These are phyloP conservation scores for Cephus pygmeus DNA, from an alignment of 2,888 invertebrate species.

Conservation along the genomic window DNA sequence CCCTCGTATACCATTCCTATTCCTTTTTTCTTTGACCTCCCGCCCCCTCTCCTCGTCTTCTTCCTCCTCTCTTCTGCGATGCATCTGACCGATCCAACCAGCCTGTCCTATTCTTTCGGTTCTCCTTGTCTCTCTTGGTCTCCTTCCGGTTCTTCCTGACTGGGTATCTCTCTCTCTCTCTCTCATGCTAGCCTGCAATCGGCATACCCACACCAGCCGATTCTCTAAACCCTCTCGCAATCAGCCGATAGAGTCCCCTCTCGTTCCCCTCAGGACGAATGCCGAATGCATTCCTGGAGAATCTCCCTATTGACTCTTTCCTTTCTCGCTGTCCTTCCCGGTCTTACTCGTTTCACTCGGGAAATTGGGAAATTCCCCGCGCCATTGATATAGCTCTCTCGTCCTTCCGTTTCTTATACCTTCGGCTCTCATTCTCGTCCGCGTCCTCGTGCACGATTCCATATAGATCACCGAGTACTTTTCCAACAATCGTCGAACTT, in stretches of 20 bases:
- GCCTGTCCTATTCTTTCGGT: constrained; percentile 14
- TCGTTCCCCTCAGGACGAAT: not conserved
- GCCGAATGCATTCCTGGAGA: too few relatives aligned
- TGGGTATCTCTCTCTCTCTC: constrained; percentile 9
- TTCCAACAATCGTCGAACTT: too few relatives aligned
- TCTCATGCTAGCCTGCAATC: constrained; percentile 10
- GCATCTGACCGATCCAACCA: constrained; percentile 23
- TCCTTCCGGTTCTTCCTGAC: constrained; percentile 5
- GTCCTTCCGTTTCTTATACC: too few relatives aligned
- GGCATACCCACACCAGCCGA: constrained; percentile 12
- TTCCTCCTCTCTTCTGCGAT: constrained; percentile 28
- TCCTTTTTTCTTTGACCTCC: constrained; percentile 11
- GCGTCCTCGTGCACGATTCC: too few relatives aligned
- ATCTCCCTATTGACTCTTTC: too few relatives aligned
- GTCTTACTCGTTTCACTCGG: not conserved
- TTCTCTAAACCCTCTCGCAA: not conserved
- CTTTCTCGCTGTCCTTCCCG: constrained; percentile 8
- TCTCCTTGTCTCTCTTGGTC: constrained; percentile 7
- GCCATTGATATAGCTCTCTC: too few relatives aligned
- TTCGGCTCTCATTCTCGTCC: too few relatives aligned
- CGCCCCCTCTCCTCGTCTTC: not conserved
- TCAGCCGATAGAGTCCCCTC: constrained; percentile 2
- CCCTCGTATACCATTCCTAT: constrained; percentile 23
- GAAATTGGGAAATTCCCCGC: too few relatives aligned
- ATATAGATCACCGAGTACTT: too few relatives aligned